Conservation (phyloP, 2,113 vertebrate species). For the Prochilodus magdalenae region DNA sequence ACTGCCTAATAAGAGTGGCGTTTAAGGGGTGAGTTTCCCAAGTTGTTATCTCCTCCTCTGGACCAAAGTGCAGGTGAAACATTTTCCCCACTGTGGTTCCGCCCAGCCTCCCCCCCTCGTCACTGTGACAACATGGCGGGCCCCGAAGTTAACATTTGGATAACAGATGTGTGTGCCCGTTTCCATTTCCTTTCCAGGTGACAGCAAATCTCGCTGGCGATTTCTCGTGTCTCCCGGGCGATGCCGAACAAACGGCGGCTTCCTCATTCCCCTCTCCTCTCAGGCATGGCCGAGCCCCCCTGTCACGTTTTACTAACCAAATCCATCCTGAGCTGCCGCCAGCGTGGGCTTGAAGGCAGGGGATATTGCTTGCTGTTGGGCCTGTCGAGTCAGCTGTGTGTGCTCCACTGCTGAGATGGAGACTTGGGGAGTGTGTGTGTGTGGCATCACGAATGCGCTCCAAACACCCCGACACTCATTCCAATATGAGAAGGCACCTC, state of each 20-base stretch:
- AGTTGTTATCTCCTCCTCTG: background rate
- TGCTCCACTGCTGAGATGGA: constrained; percentile 65
- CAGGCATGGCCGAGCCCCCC: constrained; percentile 77
- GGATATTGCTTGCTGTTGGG: constrained; percentile 80
- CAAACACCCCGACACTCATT: constrained; percentile 41
- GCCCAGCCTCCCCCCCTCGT: constrained; percentile 5
- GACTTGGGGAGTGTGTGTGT: constrained; percentile 49
- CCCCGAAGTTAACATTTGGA: constrained; percentile 82
- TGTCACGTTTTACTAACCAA: constrained; percentile 81
- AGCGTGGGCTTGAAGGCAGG: constrained; percentile 70
- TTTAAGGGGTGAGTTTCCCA: background rate
- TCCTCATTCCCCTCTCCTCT: constrained; percentile 80
- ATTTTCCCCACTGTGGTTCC: constrained; percentile 6
- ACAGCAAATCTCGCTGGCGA: constrained; percentile 69
- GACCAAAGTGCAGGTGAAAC: constrained; percentile 3
- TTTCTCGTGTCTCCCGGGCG: constrained; percentile 71
- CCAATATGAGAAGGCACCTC: constrained; percentile 45
- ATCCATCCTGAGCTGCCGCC: constrained; percentile 72
- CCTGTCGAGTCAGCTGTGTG: constrained; percentile 77
- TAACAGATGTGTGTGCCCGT: constrained; percentile 76
- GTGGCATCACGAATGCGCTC: constrained; percentile 31
- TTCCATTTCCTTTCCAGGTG: constrained; percentile 74
- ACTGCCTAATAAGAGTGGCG: too few species aligned
- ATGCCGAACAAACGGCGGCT: constrained; percentile 70
- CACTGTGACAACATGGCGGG: constrained; percentile 75